Evolutionary conservation across 1,140 invertebrate species (phyloP).

Genomic region (Camponotus floridanus): DNA sequence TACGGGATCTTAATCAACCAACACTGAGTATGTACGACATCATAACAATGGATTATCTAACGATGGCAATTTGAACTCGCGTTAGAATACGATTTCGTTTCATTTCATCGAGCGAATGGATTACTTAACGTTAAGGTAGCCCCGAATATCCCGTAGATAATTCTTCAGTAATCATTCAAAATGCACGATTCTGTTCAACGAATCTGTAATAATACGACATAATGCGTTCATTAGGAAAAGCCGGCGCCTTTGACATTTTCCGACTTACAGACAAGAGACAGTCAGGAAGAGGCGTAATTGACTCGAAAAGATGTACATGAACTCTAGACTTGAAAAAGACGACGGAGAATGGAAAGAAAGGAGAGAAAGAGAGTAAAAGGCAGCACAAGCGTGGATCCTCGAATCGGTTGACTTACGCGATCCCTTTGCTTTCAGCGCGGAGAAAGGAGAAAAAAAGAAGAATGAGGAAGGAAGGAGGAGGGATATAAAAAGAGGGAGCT

Average conservation of each 20-base stretch:
- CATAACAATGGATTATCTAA: slow-evolving; percentile 30
- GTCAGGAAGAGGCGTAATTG: slow-evolving; percentile 61
- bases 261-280: slow-evolving; percentile 40
- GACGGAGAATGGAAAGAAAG: slow-evolving; percentile 11
- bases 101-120: slow-evolving; percentile 14
- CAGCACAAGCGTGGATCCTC: slow-evolving; percentile 65
- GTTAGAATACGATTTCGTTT: slow-evolving; percentile 33
- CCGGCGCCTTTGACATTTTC: slow-evolving; percentile 42
- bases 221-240: slow-evolving; percentile 48
- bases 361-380: slow-evolving; percentile 48
- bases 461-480: slow-evolving; percentile 47
- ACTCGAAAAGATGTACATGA: slow-evolving; percentile 66
- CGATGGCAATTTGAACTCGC: slow-evolving; percentile 23
- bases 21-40: slow-evolving; percentile 35
- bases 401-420: slow-evolving; percentile 75
- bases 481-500: slow-evolving; percentile 53
- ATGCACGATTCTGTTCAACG: slow-evolving; percentile 43
- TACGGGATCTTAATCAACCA: slow-evolving; percentile 49
- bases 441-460: slow-evolving; percentile 31
- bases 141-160: slow-evolving; percentile 36
- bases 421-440: slow-evolving; percentile 70
- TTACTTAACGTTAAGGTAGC: slow-evolving; percentile 8
- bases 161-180: slow-evolving; percentile 42
- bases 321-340: neutral
- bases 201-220: slow-evolving; percentile 48